Evolutionary conservation across 2,888 invertebrate species (phyloP).

Genomic region (Drosophila gaucha): DNA sequence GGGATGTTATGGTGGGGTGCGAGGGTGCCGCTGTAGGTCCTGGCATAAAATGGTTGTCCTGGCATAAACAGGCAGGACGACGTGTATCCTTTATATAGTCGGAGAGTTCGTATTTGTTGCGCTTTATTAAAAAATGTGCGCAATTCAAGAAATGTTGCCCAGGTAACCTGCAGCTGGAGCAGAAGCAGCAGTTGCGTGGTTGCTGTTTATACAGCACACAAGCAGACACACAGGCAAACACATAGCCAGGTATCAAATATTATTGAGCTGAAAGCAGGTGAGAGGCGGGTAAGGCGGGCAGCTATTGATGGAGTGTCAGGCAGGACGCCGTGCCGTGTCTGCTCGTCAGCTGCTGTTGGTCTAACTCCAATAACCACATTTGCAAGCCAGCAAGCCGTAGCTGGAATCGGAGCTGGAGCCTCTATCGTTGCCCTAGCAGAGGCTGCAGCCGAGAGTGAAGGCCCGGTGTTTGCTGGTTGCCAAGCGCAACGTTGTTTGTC

Average conservation of each 20-base stretch:
- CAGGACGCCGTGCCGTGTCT: slow-evolving; percentile 16
- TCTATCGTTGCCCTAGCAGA: background rate
- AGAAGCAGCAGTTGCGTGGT: slow-evolving; percentile 6
- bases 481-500: slow-evolving; percentile 52
- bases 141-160: slow-evolving; percentile 63
- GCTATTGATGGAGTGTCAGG: slow-evolving; percentile 17
- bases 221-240: background rate
- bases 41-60: slow-evolving; percentile 43
- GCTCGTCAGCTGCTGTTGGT: slow-evolving; percentile 43
- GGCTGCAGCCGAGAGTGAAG: slow-evolving; percentile 3
- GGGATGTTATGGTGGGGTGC: background rate
- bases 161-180: slow-evolving; percentile 36
- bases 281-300: slow-evolving; percentile 7
- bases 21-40: slow-evolving; percentile 4
- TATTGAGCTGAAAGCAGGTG: slow-evolving; percentile 55
- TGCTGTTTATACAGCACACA: slow-evolving; percentile 23
- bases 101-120: slow-evolving; percentile 49
- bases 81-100: slow-evolving; percentile 46
- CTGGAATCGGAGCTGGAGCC: slow-evolving; percentile 1
- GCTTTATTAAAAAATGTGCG: slow-evolving; percentile 76
- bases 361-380: slow-evolving; percentile 63
- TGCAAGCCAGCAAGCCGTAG: slow-evolving; percentile 40
- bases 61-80: slow-evolving; percentile 26
- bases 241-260: slow-evolving; percentile 68
- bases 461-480: slow-evolving; percentile 49